Evolutionary conservation across 2,797 vertebrate species (phyloP).

Genomic region (Pseudopleuronectes americanus): DNA sequence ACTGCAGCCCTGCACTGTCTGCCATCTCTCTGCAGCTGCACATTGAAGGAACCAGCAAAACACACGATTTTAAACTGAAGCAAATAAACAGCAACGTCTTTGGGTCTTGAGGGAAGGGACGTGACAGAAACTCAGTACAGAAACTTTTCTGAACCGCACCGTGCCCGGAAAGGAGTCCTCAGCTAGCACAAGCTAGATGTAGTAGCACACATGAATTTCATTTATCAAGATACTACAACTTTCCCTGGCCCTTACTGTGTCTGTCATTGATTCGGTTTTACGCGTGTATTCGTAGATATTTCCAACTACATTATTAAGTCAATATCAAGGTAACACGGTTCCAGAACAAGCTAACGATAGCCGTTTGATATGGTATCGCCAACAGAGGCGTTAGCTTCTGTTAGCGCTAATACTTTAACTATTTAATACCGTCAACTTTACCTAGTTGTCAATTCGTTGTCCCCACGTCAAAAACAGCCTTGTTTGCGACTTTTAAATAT

Average conservation of each 20-base stretch:
- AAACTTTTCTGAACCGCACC: too few relatives aligned
- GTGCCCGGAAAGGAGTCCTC: too few relatives aligned
- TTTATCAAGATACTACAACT: too few relatives aligned
- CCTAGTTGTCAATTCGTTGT: rapidly evolving
- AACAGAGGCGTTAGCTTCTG: not conserved
- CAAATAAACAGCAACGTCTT: not conserved
- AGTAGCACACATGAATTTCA: too few relatives aligned
- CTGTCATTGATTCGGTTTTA: too few relatives aligned
- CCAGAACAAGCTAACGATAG: not conserved
- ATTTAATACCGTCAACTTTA: not conserved
- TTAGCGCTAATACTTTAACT: not conserved
- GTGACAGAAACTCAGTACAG: too few relatives aligned
- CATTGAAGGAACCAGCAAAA: conserved; percentile 1
- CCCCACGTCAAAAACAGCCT: not conserved
- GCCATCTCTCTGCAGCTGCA: conserved; percentile 79
- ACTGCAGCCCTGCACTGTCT: conserved; percentile 90
- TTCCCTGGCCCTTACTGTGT: too few relatives aligned
- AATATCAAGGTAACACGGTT: not conserved
- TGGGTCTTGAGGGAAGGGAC: too few relatives aligned
- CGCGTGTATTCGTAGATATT: too few relatives aligned
- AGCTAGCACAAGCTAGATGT: too few relatives aligned
- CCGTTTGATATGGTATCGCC: not conserved
- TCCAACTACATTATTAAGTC: not conserved
- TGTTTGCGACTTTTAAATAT: too few relatives aligned
- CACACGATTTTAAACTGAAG: not conserved